These are phyloP conservation scores for Mechanitis messenoides DNA, from an alignment of 2,888 invertebrate genomes.

Conservation along the genomic window DNA sequence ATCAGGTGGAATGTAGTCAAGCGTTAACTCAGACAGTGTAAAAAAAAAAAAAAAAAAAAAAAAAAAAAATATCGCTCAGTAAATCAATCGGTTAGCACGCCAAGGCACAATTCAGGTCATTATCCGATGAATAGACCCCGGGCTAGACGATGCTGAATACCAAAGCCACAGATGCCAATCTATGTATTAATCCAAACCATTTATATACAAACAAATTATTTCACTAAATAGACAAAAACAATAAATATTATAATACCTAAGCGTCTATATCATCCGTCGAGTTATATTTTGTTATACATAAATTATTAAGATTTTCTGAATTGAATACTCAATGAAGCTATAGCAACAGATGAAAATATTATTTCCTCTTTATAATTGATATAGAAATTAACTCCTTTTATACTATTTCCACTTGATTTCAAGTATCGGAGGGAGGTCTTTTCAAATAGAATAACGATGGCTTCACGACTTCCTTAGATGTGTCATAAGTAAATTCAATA, in stretches of 20 bases:
- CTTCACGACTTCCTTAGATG: conserved; percentile 27
- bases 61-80: too few relatives aligned
- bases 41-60: too few relatives aligned
- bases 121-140: conserved; percentile 42
- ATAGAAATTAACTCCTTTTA: conserved; percentile 9
- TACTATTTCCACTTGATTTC: conserved; percentile 6
- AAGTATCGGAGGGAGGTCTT: conserved; percentile 16
- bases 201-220: too few relatives aligned
- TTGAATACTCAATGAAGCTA: background rate
- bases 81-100: conserved; percentile 35
- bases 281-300: too few relatives aligned
- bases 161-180: conserved; percentile 42
- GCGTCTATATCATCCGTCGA: too few relatives aligned
- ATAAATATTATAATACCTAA: too few relatives aligned
- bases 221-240: too few relatives aligned
- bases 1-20: too few relatives aligned
- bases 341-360: background rate
- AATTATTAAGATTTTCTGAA: too few relatives aligned
- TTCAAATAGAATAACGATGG: conserved; percentile 21
- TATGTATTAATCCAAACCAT: conserved; percentile 13
- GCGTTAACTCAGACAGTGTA: too few relatives aligned
- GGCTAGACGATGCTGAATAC: conserved; percentile 37
- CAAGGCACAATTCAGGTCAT: conserved; percentile 39
- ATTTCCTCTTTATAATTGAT: conserved; percentile 2
- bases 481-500: conserved; percentile 29